Evolutionary conservation across 1,140 invertebrate genomes (phyloP).

Genomic region (Aphis gossypii): DNA sequence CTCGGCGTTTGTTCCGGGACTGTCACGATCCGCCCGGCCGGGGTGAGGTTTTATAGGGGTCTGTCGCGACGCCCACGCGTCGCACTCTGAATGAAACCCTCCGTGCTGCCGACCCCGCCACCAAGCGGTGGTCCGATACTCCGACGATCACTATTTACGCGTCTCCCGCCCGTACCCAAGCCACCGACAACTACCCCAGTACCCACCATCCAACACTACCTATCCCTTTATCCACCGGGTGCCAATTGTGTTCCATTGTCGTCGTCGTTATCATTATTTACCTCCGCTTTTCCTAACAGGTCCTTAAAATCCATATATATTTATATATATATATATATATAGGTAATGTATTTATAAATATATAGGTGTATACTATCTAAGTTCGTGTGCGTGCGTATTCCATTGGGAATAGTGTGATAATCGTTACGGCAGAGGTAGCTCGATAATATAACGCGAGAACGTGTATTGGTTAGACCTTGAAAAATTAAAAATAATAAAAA

Average conservation of each 20-base stretch:
- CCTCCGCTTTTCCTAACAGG: slow-evolving; percentile 28
- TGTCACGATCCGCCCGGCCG: slow-evolving; percentile 27
- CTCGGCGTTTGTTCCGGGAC: slow-evolving; percentile 26
- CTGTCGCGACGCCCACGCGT: slow-evolving; percentile 35
- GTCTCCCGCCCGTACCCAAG: background rate
- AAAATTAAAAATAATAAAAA: slow-evolving; percentile 14
- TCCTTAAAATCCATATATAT: background rate
- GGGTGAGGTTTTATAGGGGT: slow-evolving; percentile 45
- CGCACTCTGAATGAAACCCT: slow-evolving; percentile 47
- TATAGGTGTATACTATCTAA: background rate
- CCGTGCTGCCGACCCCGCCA: background rate
- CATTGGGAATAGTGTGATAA: background rate
- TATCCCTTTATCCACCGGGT: background rate
- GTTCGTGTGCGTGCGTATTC: background rate
- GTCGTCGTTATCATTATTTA: slow-evolving; percentile 9
- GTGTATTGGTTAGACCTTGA: background rate
- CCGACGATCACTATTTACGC: slow-evolving; percentile 33
- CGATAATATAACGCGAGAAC: background rate
- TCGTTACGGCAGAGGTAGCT: background rate
- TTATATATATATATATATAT: background rate
- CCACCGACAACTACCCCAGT: background rate
- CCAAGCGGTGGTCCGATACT: too few species aligned
- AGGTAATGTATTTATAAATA: background rate
- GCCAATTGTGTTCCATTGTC: background rate
- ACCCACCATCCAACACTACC: background rate